Base-by-base conservation (phyloP, 1,140 invertebrate genomes). In the Neoseiulus cucumeris region DNA sequence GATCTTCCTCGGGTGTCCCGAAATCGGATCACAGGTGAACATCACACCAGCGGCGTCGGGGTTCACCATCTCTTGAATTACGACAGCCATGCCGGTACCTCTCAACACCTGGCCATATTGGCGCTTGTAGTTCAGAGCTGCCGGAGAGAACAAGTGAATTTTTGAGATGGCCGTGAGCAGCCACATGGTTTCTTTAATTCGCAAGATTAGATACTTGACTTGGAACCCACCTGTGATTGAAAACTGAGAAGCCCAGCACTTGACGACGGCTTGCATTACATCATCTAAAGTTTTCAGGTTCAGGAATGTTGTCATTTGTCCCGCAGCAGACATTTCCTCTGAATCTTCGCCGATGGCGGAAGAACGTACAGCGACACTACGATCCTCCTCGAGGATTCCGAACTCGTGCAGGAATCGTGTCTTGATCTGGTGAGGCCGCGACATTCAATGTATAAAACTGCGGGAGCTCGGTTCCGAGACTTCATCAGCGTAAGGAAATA, bases 231-330 rank as follows among this genome's bases (percentile, higher is more conserved):
- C 81, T 68, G 86, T 86, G 68, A 84, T 83, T 68, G 80, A 82
- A 71, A 82, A 89, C 42, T 87, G 80, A 1, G 87, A 90, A 0
- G 82, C 83, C 87, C 87, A 91, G 72, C 87, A 91, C 42, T 80
- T 77, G 29, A 80, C 75, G 2, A 89, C 74, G 0, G 80, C 82
- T 30, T 75, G 69, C 1, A 82, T 44, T 1, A 88, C 73, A 69
- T 82, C 39, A 30, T 67, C 66, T 20, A 69, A 71, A 6, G 72
- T 75, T 29, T 74, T 73, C 39, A 85, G 79, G 4, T 86, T 85
- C 1, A 91, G 75, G 68, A 83, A 80, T 0, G 86, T 89, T 44
- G 82, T 81, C 75, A 90, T 86, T 77, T 90, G 87, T 20, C 87
- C 87, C 17, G 88, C 87, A 2, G 84, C 82, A 0, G 87, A 89